Conservation (phyloP, 2,888 invertebrate genomes). For the Polydrusus cervinus region DNA sequence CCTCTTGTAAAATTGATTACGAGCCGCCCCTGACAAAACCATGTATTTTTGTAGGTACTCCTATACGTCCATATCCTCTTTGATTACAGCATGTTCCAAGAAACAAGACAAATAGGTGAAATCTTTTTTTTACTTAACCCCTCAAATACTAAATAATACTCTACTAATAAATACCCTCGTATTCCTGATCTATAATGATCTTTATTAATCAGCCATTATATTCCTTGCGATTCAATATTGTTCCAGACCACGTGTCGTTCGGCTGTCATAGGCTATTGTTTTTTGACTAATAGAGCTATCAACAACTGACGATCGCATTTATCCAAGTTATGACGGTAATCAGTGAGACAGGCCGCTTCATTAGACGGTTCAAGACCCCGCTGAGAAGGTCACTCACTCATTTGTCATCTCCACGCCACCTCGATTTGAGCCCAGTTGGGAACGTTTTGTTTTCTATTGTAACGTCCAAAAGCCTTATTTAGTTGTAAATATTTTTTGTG, state of each 20-base stretch:
- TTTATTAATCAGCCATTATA: constrained; percentile 67
- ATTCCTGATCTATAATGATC: constrained; percentile 40
- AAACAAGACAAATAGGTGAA: too few relatives aligned
- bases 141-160: neutral
- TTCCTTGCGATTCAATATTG: constrained; percentile 64
- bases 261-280: constrained; percentile 65
- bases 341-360: constrained; percentile 65
- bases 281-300: constrained; percentile 69
- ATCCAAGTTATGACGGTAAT: constrained; percentile 67
- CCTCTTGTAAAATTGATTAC: too few relatives aligned
- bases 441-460: constrained; percentile 58
- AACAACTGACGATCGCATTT: constrained; percentile 68
- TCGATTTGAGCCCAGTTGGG: constrained; percentile 55
- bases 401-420: constrained; percentile 68
- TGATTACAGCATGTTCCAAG: too few relatives aligned
- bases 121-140: too few relatives aligned
- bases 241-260: constrained; percentile 63
- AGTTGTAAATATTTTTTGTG: constrained; percentile 31
- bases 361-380: constrained; percentile 66
- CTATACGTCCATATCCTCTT: too few relatives aligned
- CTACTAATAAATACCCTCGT: neutral
- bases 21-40: too few relatives aligned
- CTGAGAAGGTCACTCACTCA: constrained; percentile 68
- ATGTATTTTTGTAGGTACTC: too few relatives aligned
- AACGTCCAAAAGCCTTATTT: constrained; percentile 35